Evolutionary conservation across 2,797 vertebrate species (phyloP).

Genomic region (Microcaecilia unicolor): DNA sequence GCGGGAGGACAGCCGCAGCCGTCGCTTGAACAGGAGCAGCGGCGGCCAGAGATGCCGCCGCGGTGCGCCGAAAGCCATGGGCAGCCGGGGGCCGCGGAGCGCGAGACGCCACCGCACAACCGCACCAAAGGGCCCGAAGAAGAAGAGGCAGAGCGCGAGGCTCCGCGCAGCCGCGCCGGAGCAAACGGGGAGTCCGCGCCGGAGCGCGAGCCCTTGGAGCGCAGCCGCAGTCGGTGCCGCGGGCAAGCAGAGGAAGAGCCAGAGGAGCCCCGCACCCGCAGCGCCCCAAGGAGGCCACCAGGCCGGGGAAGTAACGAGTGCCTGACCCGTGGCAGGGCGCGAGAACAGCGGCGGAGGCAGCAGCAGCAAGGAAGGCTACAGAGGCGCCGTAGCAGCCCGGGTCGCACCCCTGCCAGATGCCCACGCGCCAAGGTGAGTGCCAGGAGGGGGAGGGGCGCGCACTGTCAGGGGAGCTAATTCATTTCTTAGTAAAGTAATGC

Average conservation of each 20-base stretch:
- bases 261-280: slow-evolving; percentile 41
- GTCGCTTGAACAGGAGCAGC: slow-evolving; percentile 8
- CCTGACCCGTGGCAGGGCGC: slow-evolving; percentile 71
- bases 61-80: too few species aligned
- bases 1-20: slow-evolving; percentile 1
- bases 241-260: too few species aligned
- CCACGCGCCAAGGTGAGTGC: slow-evolving; percentile 53
- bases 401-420: slow-evolving; percentile 60
- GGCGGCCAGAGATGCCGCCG: slow-evolving; percentile 24
- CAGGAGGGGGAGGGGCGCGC: not conserved
- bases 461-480: too few species aligned
- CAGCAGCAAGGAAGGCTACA: slow-evolving; percentile 72
- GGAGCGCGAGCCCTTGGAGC: too few species aligned
- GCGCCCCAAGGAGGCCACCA: slow-evolving; percentile 24
- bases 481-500: too few species aligned
- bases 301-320: slow-evolving; percentile 45
- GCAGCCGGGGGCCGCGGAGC: too few species aligned
- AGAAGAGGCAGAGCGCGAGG: too few species aligned
- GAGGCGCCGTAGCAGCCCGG: slow-evolving; percentile 59
- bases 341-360: slow-evolving; percentile 65
- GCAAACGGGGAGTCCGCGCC: too few species aligned
- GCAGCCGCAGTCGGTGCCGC: too few species aligned
- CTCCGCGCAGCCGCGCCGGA: too few species aligned
- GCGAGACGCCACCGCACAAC: too few species aligned
- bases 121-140: too few species aligned